A percentile compares a stretch with the other conserved stretches of the same genome.
These are phyloP conservation scores for Sycophaga agraensis DNA, from an alignment of 1,140 invertebrate genomes.

Conservation along the genomic window DNA sequence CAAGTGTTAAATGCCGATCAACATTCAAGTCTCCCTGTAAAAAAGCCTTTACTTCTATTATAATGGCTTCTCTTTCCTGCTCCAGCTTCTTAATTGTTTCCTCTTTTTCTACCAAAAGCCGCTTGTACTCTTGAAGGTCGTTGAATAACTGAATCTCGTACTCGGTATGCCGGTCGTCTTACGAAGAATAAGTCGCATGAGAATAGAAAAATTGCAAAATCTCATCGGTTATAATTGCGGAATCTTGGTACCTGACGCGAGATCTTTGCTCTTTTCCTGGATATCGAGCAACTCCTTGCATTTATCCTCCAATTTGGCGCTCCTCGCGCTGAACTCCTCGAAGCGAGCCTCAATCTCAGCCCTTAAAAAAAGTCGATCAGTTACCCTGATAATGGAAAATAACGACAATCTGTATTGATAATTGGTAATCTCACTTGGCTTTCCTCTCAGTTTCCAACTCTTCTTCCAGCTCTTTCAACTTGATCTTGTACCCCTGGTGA, in stretches of 20 bases:
- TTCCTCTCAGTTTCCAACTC: not conserved
- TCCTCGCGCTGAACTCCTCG: conserved; percentile 30
- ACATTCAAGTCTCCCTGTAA: no score
- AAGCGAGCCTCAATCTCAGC: conserved; percentile 19
- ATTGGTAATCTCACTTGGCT: not conserved
- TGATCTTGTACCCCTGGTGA: no score
- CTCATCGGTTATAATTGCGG: no score
- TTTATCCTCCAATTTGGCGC: conserved; percentile 35
- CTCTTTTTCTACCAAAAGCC: conserved; percentile 22
- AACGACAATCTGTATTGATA: not conserved
- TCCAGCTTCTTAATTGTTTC: conserved; percentile 28
- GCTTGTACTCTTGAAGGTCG: conserved; percentile 32
- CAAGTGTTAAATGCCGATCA: no score
- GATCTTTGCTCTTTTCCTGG: conserved; percentile 31
- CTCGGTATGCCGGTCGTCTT: conserved; percentile 32
- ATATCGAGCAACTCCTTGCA: conserved; percentile 37
- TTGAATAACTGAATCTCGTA: conserved; percentile 39
- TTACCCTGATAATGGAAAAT: not conserved
- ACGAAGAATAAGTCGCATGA: not conserved
- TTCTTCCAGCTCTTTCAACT: not conserved
- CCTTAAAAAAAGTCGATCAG: conserved; percentile 31
- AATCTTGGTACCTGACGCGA: conserved; percentile 28
- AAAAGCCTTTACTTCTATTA: no score
- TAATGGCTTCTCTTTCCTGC: conserved; percentile 16
- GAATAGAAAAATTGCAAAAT: no score